phyloP scores from a whole-genome alignment of 2,888 invertebrate genomes.

The Clistopyga incitator region DNA sequence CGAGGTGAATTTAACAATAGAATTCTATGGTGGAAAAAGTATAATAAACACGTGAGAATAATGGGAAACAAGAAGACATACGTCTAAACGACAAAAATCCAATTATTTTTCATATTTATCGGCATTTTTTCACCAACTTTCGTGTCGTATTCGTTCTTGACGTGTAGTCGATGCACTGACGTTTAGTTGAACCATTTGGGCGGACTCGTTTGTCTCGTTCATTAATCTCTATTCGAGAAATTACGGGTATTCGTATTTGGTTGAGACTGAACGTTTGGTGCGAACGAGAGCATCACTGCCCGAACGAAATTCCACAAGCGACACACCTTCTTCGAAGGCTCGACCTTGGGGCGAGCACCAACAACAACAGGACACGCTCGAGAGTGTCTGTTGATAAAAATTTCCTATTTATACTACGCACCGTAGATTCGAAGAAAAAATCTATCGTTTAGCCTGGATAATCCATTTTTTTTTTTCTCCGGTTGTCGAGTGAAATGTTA shows the following conservation, averaged over 20 bases:
- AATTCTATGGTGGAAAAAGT: too few species aligned
- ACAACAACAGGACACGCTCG: neutral
- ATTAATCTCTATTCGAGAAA: too few species aligned
- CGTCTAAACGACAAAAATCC: neutral
- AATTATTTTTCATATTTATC: neutral
- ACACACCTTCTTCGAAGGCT: conserved; percentile 39
- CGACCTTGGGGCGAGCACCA: conserved; percentile 23
- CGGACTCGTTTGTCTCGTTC: neutral
- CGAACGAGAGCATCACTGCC: conserved; percentile 11
- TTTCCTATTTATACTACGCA: conserved; percentile 3
- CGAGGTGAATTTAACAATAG: too few species aligned
- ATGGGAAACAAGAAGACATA: too few species aligned
- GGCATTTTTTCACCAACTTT: neutral
- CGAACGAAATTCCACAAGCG: conserved; percentile 32
- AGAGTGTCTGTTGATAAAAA: conserved; percentile 15
- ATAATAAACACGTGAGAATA: too few species aligned
- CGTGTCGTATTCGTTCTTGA: too few species aligned
- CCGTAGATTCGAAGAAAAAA: neutral
- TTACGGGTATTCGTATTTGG: neutral
- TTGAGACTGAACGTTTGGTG: neutral
- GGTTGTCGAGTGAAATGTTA: neutral
- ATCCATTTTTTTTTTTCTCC: neutral
- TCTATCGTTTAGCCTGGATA: neutral
- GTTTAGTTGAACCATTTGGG: too few species aligned
- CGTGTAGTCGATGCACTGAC: neutral